These are phyloP conservation scores for Ploceus nigricollis DNA, from an alignment of 2,113 vertebrate genomes.

Conservation along the genomic window DNA sequence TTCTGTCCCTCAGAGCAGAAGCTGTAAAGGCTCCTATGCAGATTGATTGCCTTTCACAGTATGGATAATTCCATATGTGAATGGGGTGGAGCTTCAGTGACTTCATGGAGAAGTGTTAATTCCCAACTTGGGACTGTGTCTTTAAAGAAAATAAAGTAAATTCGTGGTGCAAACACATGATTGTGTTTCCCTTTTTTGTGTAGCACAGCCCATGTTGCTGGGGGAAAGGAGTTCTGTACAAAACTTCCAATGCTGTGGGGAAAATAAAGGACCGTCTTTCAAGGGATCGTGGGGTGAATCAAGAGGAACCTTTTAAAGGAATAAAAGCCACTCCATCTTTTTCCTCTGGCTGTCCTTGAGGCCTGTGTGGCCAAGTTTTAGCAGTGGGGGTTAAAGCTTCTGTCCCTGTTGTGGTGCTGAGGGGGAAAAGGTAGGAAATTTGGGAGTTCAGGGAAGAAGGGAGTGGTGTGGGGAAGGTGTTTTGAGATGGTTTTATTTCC, in stretches of 20 bases:
- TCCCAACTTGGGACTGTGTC: background rate
- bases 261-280: background rate
- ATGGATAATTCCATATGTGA: background rate
- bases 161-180: accelerated
- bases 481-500: background rate
- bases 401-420: background rate
- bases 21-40: no score
- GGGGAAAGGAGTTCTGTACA: accelerated
- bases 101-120: background rate
- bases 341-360: background rate
- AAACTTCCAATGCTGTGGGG: background rate
- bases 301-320: background rate
- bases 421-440: background rate
- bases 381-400: background rate
- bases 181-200: accelerated
- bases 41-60: background rate
- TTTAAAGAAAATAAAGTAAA: background rate
- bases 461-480: background rate
- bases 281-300: background rate
- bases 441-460: background rate
- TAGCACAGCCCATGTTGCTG: background rate
- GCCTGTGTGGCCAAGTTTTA: background rate
- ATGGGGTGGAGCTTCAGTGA: background rate
- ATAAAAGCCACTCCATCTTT: background rate
- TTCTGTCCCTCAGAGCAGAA: background rate